A percentile compares a stretch with the other conserved stretches of the same genome.
These are phyloP conservation scores for Brenthis daphne DNA, from an alignment of 2,888 invertebrate genomes.

Conservation along the genomic window DNA sequence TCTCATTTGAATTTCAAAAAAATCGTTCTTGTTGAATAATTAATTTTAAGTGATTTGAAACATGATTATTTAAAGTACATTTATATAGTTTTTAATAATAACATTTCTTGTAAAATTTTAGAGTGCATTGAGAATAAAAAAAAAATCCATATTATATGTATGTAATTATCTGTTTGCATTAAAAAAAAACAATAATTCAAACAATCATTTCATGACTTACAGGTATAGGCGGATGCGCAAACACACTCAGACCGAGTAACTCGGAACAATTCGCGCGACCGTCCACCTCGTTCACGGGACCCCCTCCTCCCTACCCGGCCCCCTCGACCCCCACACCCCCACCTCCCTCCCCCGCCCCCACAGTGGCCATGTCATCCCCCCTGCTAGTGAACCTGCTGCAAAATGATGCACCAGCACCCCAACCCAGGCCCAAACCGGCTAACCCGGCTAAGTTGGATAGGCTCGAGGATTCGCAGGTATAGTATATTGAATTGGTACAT, in stretches of 20 bases:
- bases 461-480: conserved; percentile 70
- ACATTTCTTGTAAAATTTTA: no score
- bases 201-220: conserved; percentile 10
- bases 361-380: conserved; percentile 92
- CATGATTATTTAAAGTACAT: no score
- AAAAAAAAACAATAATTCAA: not conserved
- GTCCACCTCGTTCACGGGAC: conserved; percentile 58
- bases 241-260: conserved; percentile 27
- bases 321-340: conserved; percentile 43
- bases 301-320: conserved; percentile 65
- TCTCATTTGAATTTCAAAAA: no score
- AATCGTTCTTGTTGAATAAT: no score
- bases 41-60: no score
- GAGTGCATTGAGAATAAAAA: no score
- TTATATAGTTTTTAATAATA: no score
- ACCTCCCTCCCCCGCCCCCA: conserved; percentile 53
- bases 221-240: conserved; percentile 41
- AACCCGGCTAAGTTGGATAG: conserved; percentile 69
- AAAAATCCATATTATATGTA: no score
- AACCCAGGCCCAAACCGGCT: conserved; percentile 58
- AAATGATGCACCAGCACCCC: conserved; percentile 86
- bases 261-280: conserved; percentile 43
- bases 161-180: no score
- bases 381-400: conserved; percentile 95
- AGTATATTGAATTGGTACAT: conserved; percentile 5